phyloP scores from a whole-genome alignment of 2,797 vertebrate species.

The Lepilemur ruficaudatus region DNA sequence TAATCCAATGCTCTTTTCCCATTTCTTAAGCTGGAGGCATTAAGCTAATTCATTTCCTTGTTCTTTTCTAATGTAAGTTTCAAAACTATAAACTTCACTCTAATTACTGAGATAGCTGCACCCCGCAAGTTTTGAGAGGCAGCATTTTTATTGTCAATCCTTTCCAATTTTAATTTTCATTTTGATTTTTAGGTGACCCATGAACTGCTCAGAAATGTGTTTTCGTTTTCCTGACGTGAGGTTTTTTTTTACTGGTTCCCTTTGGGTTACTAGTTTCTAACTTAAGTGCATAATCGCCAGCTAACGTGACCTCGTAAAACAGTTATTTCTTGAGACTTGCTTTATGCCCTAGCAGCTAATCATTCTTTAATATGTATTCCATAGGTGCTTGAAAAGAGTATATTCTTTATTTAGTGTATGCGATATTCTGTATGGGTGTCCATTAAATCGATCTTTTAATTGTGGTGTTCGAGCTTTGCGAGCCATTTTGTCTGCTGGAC shows the following conservation, averaged over 20 bases:
- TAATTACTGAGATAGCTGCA: not conserved
- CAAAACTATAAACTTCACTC: not conserved
- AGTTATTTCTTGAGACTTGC: constrained; percentile 23
- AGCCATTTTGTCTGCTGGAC: constrained; percentile 13
- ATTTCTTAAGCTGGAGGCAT: not conserved
- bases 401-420: not conserved
- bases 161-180: constrained; percentile 30
- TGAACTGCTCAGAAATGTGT: not conserved
- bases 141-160: not conserved
- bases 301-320: not conserved
- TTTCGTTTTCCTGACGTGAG: not conserved
- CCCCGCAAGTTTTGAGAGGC: not conserved
- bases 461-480: not conserved
- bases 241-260: not conserved
- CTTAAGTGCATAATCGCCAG: not conserved
- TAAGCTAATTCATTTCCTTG: not conserved
- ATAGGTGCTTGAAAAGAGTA: not conserved
- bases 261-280: constrained; percentile 28
- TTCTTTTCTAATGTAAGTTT: not conserved
- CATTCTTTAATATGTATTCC: not conserved
- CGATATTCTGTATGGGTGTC: not conserved
- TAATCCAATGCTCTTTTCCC: not conserved
- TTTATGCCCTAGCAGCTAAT: not conserved
- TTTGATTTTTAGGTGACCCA: not conserved
- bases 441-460: not conserved